Conservation (phyloP, 2,888 invertebrate genomes). For the Nemoura dubitans region DNA sequence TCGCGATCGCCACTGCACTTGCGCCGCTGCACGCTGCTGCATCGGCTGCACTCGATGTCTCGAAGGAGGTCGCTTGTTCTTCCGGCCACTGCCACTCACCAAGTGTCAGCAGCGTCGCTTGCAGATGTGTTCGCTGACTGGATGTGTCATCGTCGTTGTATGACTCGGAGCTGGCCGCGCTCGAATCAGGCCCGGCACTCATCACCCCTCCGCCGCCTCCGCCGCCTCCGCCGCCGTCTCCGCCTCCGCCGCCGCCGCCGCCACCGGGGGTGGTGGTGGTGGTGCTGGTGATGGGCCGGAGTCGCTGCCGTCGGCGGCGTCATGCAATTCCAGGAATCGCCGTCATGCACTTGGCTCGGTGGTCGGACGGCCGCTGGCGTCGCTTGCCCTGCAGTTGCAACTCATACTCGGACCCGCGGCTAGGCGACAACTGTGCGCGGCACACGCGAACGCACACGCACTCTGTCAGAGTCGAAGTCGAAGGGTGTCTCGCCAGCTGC, state of each 20-base stretch:
- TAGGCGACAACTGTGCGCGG: too few relatives aligned
- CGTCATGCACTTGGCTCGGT: not conserved
- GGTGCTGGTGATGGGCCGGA: not conserved
- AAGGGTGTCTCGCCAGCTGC: too few relatives aligned
- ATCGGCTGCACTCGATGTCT: not conserved
- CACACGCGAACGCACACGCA: too few relatives aligned
- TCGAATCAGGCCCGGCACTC: not conserved
- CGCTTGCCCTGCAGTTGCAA: not conserved
- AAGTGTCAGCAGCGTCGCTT: not conserved
- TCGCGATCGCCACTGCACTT: not conserved
- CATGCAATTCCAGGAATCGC: not conserved
- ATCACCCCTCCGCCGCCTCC: not conserved
- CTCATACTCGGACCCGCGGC: too few relatives aligned
- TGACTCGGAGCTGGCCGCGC: not conserved
- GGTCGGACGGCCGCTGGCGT: not conserved
- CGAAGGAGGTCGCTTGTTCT: not conserved
- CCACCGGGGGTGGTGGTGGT: not conserved
- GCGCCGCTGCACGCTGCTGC: not conserved
- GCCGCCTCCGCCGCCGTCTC: not conserved
- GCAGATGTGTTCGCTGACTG: not conserved
- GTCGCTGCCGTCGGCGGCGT: not conserved
- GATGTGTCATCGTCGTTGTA: not conserved
- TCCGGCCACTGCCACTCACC: not conserved
- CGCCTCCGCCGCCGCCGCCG: not conserved
- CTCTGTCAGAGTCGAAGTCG: too few relatives aligned